These are phyloP conservation scores for Perca flavescens DNA, from an alignment of 2,113 vertebrate genomes.

Conservation along the genomic window DNA sequence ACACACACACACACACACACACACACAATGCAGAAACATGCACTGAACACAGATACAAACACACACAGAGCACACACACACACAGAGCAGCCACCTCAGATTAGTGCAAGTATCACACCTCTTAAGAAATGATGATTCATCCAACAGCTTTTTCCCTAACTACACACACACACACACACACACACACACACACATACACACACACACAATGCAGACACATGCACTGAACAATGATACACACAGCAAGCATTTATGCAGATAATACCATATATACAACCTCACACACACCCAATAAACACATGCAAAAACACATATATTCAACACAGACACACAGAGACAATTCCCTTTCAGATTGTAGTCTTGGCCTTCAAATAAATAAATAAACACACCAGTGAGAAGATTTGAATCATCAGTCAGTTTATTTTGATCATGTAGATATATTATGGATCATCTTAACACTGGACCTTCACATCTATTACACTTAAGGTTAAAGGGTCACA, in stretches of 20 bases:
- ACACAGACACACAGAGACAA: not conserved
- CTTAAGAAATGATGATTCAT: slow-evolving; percentile 37
- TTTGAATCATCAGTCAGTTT: not conserved
- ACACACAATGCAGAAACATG: not conserved
- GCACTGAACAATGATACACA: not conserved
- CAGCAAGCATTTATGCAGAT: not conserved
- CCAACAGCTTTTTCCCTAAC: not conserved
- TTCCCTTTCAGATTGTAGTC: not conserved
- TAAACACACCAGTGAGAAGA: not conserved
- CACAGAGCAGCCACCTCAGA: slow-evolving; percentile 31
- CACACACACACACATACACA: not conserved
- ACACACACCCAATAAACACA: not conserved
- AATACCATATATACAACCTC: not conserved
- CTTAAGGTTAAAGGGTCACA: too few relatives aligned
- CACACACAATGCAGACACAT: too few relatives aligned
- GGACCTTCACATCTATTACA: not conserved
- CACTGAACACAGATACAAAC: not conserved
- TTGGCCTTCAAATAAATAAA: not conserved
- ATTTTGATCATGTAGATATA: not conserved
- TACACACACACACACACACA: not conserved
- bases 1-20: not conserved
- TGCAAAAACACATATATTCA: not conserved
- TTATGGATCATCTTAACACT: not conserved
- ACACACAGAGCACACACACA: slow-evolving; percentile 15
- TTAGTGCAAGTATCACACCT: slow-evolving; percentile 41